These are phyloP conservation scores for Brachystomella parvula DNA, from an alignment of 1,140 invertebrate species.

Conservation along the genomic window DNA sequence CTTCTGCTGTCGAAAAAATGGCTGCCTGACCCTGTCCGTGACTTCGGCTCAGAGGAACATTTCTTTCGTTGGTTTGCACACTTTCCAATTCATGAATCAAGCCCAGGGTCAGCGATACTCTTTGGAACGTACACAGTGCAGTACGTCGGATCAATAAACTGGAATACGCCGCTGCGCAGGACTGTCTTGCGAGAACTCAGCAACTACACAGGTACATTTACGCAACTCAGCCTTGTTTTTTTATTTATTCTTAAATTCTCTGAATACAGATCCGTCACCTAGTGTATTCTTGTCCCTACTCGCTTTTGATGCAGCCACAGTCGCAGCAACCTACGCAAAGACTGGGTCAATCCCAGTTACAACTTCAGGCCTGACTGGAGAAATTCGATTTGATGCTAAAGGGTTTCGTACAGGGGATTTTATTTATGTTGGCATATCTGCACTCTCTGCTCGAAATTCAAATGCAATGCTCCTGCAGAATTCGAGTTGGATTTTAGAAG, in stretches of 20 bases:
- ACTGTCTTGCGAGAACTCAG: constrained; percentile 23
- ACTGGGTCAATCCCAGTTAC: background rate
- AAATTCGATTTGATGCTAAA: constrained; percentile 22
- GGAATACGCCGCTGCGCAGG: constrained; percentile 33
- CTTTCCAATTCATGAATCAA: background rate
- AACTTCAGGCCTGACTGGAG: constrained; percentile 25
- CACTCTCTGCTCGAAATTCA: constrained; percentile 2
- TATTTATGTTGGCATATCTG: constrained; percentile 10
- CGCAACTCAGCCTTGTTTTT: background rate
- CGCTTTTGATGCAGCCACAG: constrained; percentile 28
- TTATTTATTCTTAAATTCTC: background rate
- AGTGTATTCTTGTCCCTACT: constrained; percentile 24
- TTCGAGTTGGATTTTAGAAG: constrained; percentile 34
- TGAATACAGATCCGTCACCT: constrained; percentile 27
- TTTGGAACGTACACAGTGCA: constrained; percentile 32
- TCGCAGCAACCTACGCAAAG: constrained; percentile 6
- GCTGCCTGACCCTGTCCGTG: background rate
- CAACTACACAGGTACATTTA: constrained; percentile 21
- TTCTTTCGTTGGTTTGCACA: background rate
- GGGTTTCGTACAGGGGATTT: constrained; percentile 27
- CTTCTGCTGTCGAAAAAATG: constrained; percentile 8
- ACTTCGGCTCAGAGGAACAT: background rate
- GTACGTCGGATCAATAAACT: constrained; percentile 29
- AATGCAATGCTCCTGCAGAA: constrained; percentile 28
- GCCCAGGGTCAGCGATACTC: constrained; percentile 27